Evolutionary conservation across 2,797 vertebrate genomes (phyloP).

Genomic region (Champsocephalus gunnari): DNA sequence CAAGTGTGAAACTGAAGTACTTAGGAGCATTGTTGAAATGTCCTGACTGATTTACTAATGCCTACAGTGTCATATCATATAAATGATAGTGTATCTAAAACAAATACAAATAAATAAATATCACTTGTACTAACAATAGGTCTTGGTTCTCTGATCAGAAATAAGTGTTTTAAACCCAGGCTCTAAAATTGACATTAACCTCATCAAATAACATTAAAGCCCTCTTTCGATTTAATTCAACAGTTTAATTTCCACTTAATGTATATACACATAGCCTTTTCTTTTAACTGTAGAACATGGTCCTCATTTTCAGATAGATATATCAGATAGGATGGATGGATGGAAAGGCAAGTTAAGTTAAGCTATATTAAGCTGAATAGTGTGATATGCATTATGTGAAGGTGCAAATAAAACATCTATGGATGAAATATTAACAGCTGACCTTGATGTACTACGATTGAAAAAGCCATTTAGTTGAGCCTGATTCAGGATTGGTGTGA

Average conservation of each 20-base stretch:
- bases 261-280: not conserved
- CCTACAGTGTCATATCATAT: slow-evolving; percentile 1
- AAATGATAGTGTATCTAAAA: not conserved
- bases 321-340: not conserved
- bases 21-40: slow-evolving; percentile 26
- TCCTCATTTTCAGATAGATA: not conserved
- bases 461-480: not conserved
- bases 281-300: not conserved
- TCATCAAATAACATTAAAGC: not conserved
- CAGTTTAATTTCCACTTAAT: not conserved
- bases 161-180: not conserved
- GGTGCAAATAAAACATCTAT: not conserved
- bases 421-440: not conserved
- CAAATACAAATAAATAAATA: not conserved
- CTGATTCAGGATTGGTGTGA: not conserved
- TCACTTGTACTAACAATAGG: not conserved
- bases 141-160: not conserved
- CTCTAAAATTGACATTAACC: too few species aligned
- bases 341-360: not conserved
- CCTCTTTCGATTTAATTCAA: not conserved
- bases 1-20: slow-evolving; percentile 16
- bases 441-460: not conserved
- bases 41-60: slow-evolving; percentile 15
- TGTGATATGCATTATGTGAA: not conserved
- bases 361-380: not conserved